Evolutionary conservation across 2,888 invertebrate species (phyloP), one percentile per base, ranked within the genome.

Genomic region (Eutolmus rufibarbis): DNA sequence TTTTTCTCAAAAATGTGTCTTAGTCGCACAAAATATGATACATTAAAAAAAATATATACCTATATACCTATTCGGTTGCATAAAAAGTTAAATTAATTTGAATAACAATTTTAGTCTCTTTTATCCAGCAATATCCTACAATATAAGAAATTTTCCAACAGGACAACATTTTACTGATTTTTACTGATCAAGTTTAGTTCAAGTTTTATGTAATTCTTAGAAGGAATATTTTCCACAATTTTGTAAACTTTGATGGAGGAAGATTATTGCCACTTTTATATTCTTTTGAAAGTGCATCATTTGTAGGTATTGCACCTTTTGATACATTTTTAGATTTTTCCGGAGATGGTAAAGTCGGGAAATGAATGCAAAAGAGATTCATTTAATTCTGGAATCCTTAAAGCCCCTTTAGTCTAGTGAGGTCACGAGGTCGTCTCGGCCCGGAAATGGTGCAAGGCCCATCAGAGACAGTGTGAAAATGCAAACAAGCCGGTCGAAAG

Each of bases 401-500:
- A 51, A 51, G 16, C 51, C n/a, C n/a, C n/a, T n/a, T 51, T 51
- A n/a, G 51, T n/a, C 51, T n/a, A 51, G 51, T 51, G n/a, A 51
- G 51, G 51, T 51, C 51, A 51, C 5, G 51, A n/a, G n/a, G n/a
- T n/a, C 51, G n/a, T 16, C 51, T 51, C n/a, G 51, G 7, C n/a
- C 51, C 51, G 51, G 51, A 51, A 51, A 51, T 19, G 16, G 51
- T 43, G 43, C 5, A 78, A 46, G 43, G 46, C 43, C 78, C 79
- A 79, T 79, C 79, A 79, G 51, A 51, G 51, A 79, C 16, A 51
- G 79, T 51, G 28, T 51, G 46, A 51, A 51, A 79, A 79, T 79
- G 51, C 31, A 79, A 79, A 79, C 31, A 79, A 79, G 51, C 34
- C 51, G 28, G 19, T 12, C 23, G 66, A 23, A 66, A 66, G 66